Conservation (phyloP, 2,888 invertebrate species). For the Volucella inflata region DNA sequence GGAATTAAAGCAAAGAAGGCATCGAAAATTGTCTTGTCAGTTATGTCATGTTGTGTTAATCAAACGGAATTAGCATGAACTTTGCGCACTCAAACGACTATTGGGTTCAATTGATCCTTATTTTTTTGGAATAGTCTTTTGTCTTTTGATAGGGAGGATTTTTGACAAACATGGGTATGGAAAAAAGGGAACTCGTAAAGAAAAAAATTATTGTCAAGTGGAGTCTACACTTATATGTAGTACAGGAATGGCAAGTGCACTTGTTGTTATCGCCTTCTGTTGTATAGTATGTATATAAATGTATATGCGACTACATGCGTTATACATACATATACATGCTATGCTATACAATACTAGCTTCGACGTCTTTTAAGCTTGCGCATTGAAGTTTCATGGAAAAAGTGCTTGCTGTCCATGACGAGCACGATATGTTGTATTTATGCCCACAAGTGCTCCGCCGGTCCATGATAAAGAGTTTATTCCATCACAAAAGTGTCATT, state of each 20-base stretch:
- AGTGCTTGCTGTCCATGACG: slow-evolving; percentile 11
- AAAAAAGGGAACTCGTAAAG: slow-evolving; percentile 38
- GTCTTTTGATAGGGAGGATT: slow-evolving; percentile 49
- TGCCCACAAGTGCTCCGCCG: neutral
- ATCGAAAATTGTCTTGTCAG: slow-evolving; percentile 74
- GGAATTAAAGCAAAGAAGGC: slow-evolving; percentile 67
- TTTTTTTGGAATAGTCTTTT: slow-evolving; percentile 35
- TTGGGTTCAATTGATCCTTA: slow-evolving; percentile 71
- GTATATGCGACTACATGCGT: slow-evolving; percentile 33
- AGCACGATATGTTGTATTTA: neutral
- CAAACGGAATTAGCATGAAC: slow-evolving; percentile 73
- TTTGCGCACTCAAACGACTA: slow-evolving; percentile 67
- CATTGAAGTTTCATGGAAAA: too few relatives aligned
- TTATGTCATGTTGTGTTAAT: slow-evolving; percentile 75
- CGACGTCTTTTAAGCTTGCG: too few relatives aligned
- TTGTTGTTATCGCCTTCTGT: slow-evolving; percentile 36
- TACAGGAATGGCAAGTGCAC: slow-evolving; percentile 27
- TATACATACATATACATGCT: slow-evolving; percentile 34
- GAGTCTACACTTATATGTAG: slow-evolving; percentile 11
- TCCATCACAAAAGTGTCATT: slow-evolving; percentile 82
- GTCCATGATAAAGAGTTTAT: slow-evolving; percentile 66
- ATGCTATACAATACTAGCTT: slow-evolving; percentile 60
- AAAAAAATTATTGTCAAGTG: neutral
- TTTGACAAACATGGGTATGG: slow-evolving; percentile 8
- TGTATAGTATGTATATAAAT: slow-evolving; percentile 23